Conservation (phyloP, 2,113 vertebrate genomes). For the Pseudorectes ferrugineus region DNA sequence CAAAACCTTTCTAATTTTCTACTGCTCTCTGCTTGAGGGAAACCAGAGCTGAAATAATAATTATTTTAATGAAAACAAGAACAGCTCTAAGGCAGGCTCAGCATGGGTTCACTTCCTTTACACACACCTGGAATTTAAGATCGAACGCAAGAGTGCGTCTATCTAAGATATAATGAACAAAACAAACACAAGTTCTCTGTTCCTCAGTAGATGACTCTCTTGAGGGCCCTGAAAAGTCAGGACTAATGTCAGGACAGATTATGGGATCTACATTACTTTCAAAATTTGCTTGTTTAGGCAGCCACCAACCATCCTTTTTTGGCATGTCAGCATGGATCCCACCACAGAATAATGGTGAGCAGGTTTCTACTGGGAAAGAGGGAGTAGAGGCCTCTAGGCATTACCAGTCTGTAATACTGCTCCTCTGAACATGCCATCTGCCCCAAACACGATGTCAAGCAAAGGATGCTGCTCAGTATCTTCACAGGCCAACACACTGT, state of each 20-base stretch:
- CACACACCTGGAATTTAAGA: neutral
- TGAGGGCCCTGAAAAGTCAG: neutral
- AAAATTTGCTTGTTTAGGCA: neutral
- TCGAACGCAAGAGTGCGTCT: neutral
- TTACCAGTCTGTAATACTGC: neutral
- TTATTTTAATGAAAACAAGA: constrained; percentile 18
- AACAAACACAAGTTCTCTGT: neutral
- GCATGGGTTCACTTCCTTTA: neutral
- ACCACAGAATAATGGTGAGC: neutral
- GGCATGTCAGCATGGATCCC: neutral
- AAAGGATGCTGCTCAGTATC: neutral
- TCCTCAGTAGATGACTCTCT: neutral
- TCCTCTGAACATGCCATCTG: neutral
- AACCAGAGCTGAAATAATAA: neutral
- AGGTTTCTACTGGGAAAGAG: neutral
- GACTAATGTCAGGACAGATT: neutral
- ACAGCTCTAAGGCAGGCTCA: neutral
- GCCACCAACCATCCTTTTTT: neutral
- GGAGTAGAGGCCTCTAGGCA: neutral
- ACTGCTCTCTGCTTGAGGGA: neutral
- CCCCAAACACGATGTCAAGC: neutral
- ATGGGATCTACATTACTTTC: neutral
- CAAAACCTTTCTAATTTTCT: neutral
- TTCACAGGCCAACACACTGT: neutral
- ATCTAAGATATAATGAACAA: neutral